phyloP scores from a whole-genome alignment of 2,888 invertebrate genomes.

The Pseudeuparius sepicola region DNA sequence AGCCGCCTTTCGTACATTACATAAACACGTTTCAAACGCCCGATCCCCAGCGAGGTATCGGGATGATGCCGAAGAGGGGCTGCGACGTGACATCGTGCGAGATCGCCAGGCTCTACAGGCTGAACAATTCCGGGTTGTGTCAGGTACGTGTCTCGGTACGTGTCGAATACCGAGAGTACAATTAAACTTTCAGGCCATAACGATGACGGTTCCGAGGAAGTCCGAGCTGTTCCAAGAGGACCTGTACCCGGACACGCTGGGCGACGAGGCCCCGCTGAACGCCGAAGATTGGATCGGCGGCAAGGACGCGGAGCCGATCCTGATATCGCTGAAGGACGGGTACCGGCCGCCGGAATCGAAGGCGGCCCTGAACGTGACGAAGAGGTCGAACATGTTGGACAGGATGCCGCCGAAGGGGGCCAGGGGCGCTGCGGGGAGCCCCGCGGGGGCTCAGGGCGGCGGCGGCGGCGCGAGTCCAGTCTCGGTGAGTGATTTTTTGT shows the following conservation, averaged over 20 bases:
- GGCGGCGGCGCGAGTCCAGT: constrained; percentile 25
- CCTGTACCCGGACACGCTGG: constrained; percentile 89
- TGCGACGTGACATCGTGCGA: constrained; percentile 92
- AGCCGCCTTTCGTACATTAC: constrained; percentile 91
- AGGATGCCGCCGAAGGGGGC: constrained; percentile 46
- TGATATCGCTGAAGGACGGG: constrained; percentile 84
- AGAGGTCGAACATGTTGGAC: constrained; percentile 71
- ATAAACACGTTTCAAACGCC: constrained; percentile 96
- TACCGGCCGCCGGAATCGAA: constrained; percentile 58
- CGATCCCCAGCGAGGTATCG: constrained; percentile 95
- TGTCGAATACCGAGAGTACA: too few species aligned
- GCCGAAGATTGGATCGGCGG: constrained; percentile 91
- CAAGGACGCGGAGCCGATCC: constrained; percentile 79
- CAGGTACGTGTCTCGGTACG: constrained; percentile 50
- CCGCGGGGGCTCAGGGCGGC: constrained; percentile 10
- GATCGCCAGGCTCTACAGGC: constrained; percentile 88
- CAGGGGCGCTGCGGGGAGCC: constrained; percentile 21
- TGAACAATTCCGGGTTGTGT: constrained; percentile 89
- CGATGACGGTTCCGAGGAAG: constrained; percentile 98
- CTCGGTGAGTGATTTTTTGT: constrained; percentile 37
- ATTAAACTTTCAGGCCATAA: constrained; percentile 66
- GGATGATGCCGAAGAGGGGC: constrained; percentile 96
- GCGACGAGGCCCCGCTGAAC: constrained; percentile 78
- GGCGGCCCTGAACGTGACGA: constrained; percentile 60
- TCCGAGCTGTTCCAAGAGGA: constrained; percentile 97